phyloP scores from a whole-genome alignment of 2,888 invertebrate species.

The Yponomeuta evonymella region DNA sequence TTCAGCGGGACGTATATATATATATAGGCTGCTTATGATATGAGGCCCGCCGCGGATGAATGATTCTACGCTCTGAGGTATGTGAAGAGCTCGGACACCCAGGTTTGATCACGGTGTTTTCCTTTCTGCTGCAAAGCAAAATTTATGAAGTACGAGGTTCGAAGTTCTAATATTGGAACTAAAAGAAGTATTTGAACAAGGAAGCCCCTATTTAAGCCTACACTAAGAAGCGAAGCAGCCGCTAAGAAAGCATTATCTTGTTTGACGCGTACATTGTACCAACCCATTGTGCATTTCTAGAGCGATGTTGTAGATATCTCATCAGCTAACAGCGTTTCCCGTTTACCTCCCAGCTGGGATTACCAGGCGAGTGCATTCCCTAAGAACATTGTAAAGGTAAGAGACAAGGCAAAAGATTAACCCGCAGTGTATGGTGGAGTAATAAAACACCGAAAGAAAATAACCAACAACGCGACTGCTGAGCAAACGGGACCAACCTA shows the following conservation, averaged over 20 bases:
- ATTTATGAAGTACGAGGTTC: too few relatives aligned
- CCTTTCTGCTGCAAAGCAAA: too few relatives aligned
- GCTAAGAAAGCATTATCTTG: not conserved
- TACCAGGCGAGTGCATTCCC: not conserved
- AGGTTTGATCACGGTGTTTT: too few relatives aligned
- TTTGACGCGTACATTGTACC: not conserved
- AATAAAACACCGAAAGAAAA: not conserved
- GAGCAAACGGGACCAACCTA: too few relatives aligned
- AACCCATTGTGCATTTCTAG: not conserved
- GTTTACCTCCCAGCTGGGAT: not conserved
- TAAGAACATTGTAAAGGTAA: not conserved
- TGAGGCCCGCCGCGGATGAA: too few relatives aligned
- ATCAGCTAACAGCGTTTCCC: not conserved
- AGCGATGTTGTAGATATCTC: not conserved
- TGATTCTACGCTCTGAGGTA: too few relatives aligned
- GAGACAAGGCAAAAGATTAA: not conserved
- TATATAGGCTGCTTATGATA: too few relatives aligned
- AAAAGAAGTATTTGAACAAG: too few relatives aligned
- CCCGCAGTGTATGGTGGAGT: not conserved
- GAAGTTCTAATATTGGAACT: too few relatives aligned
- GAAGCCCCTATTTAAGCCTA: not conserved
- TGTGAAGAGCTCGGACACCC: too few relatives aligned
- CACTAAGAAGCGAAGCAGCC: not conserved
- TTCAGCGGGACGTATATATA: too few relatives aligned
- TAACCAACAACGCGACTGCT: too few relatives aligned